Evolutionary conservation across 2,113 vertebrate genomes (phyloP), one percentile per base, ranked within the genome.

Genomic region (Synodontis membranacea): DNA sequence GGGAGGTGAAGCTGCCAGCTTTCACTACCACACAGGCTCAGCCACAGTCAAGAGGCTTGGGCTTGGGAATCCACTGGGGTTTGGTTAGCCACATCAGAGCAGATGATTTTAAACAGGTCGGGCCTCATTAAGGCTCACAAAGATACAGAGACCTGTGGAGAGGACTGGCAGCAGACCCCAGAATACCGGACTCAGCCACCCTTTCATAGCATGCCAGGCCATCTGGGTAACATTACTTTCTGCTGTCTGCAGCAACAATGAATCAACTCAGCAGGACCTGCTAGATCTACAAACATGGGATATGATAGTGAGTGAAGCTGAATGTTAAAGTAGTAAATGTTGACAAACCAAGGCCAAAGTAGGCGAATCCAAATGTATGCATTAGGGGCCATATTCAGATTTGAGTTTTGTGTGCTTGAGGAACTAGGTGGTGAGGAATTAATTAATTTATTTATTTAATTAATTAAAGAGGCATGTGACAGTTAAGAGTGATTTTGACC

Each of bases 181-280:
- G 88, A 81, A 84, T 89, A 84, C 90, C 87, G 91, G 88, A 86
- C 88, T 74, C 81, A 85, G 80, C 81, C 89, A 87, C 76, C 62
- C 92, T 94, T 94, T 94, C 86, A 93, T 92, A 92, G 78, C 21
- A 86, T 93, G 91, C 93, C 94, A 94, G 91, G 84, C 56, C 31
- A 44, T 83, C 81, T 74, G 84, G n/a, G 82, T 68, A 82, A 89
- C 89, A 91, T 86, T 88, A 88, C 84, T 92, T 93, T 92, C 90
- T 93, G 84, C 75, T 80, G 39, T 66, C 58, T 80, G 56, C 46
- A 52, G 34, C 11, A 70, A 39, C 34, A 81, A 81, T 52, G 66
- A 86, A 44, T 39, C 62, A 54, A 37, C 60, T 54, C 28, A 85
- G 70, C 48, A 48, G 70, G 46, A 83, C 87, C 48, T 86, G 84